These are phyloP conservation scores for Cromileptes altivelis DNA, from an alignment of 2,113 vertebrate species.

Conservation along the genomic window DNA sequence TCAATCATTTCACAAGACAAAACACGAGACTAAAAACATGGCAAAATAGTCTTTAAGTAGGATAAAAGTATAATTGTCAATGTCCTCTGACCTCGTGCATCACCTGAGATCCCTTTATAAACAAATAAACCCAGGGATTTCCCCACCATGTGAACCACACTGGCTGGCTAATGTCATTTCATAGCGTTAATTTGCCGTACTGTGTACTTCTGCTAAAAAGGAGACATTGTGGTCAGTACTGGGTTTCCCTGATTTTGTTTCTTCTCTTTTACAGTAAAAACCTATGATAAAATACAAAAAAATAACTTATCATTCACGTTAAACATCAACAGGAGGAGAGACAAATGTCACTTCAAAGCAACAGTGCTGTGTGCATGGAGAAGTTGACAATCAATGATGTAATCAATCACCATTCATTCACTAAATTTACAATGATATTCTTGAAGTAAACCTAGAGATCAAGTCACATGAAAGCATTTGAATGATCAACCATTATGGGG, in stretches of 20 bases:
- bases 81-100: background rate
- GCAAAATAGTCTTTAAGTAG: background rate
- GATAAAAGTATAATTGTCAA: background rate
- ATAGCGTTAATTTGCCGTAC: background rate
- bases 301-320: background rate
- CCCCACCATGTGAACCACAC: constrained; percentile 1
- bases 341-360: background rate
- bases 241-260: constrained; percentile 34
- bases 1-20: background rate
- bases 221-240: background rate
- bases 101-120: background rate
- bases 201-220: constrained; percentile 7
- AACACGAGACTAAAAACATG: background rate
- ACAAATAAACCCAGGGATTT: constrained; percentile 34
- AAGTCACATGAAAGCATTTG: constrained; percentile 5
- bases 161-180: constrained; percentile 8
- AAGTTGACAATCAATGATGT: background rate
- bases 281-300: background rate
- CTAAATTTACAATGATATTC: background rate
- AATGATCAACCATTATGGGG: constrained; percentile 12
- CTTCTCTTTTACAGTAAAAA: constrained; percentile 32
- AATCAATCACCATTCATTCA: constrained; percentile 17
- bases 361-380: background rate
- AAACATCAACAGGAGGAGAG: constrained; percentile 21
- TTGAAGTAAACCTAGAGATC: background rate